A percentile compares a stretch with the other conserved stretches of the same genome.
Conservation (phyloP, 2,888 invertebrate species). For the Polymixis flavicincta region DNA sequence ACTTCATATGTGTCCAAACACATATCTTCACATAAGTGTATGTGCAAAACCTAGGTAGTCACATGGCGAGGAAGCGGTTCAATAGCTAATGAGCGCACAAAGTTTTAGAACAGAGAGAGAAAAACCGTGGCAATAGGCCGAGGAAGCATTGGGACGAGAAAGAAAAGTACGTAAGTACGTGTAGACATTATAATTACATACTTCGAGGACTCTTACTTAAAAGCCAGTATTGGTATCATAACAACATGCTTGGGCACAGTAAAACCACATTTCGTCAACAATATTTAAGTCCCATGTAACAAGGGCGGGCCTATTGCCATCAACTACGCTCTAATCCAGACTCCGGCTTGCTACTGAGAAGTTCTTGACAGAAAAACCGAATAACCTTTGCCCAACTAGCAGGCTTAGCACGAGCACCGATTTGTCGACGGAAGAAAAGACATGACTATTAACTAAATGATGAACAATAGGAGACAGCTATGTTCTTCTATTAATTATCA, state of each 20-base stretch:
- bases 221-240: not conserved
- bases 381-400: not conserved
- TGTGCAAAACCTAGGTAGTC: not conserved
- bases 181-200: not conserved
- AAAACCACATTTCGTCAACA: not conserved
- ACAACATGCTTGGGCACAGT: not conserved
- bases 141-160: not conserved
- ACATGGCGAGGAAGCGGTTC: not conserved
- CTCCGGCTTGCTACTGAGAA: not conserved
- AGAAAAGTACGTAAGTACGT: not conserved
- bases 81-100: conserved; percentile 26
- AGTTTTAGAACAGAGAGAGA: conserved; percentile 14
- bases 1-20: not conserved
- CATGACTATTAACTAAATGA: no score
- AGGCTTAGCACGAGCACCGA: no score
- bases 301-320: no score
- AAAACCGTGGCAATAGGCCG: conserved; percentile 22
- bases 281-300: not conserved
- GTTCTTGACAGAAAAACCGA: not conserved
- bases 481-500: no score
- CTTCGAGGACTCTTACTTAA: not conserved
- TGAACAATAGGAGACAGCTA: no score
- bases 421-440: no score
- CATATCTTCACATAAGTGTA: not conserved
- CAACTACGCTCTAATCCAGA: not conserved